These are phyloP conservation scores for Lepus timidus DNA, from an alignment of 2,113 vertebrate species.

Conservation along the genomic window DNA sequence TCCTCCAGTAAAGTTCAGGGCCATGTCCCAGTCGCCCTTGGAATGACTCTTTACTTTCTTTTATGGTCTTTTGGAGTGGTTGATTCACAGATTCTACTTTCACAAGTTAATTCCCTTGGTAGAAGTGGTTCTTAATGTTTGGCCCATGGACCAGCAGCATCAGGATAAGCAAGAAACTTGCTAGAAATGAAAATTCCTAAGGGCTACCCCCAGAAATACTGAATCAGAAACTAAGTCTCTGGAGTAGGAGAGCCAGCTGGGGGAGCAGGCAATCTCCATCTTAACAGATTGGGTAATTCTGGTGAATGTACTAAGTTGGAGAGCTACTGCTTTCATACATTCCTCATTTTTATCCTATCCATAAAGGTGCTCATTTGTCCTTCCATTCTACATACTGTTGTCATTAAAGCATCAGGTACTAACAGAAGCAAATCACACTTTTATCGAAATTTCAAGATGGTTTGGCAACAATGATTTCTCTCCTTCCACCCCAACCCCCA, in stretches of 20 bases:
- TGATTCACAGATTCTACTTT: conserved; percentile 32
- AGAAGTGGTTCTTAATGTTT: conserved; percentile 30
- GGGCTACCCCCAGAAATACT: conserved; percentile 4
- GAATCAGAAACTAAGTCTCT: conserved; percentile 18
- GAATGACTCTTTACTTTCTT: conserved; percentile 27
- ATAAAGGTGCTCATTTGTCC: neutral
- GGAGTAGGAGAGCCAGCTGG: neutral
- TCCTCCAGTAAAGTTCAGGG: conserved; percentile 11
- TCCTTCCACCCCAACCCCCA: too few species aligned
- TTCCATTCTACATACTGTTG: neutral
- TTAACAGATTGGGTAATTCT: conserved; percentile 43
- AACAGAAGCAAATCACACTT: neutral
- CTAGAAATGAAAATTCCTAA: conserved; percentile 36
- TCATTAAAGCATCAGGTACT: neutral
- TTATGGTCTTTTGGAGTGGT: neutral
- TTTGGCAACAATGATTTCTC: neutral
- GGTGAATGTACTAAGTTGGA: neutral
- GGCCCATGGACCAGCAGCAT: neutral
- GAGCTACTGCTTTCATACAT: neutral
- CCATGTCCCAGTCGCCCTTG: neutral
- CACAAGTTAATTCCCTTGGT: neutral
- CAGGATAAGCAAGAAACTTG: conserved; percentile 39
- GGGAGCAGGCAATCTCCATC: neutral
- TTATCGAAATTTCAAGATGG: conserved; percentile 9
- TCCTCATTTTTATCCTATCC: neutral